A percentile compares a stretch with the other conserved stretches of the same genome.
Conservation (phyloP, 2,888 invertebrate species). For the Lamellibrachia columna region DNA sequence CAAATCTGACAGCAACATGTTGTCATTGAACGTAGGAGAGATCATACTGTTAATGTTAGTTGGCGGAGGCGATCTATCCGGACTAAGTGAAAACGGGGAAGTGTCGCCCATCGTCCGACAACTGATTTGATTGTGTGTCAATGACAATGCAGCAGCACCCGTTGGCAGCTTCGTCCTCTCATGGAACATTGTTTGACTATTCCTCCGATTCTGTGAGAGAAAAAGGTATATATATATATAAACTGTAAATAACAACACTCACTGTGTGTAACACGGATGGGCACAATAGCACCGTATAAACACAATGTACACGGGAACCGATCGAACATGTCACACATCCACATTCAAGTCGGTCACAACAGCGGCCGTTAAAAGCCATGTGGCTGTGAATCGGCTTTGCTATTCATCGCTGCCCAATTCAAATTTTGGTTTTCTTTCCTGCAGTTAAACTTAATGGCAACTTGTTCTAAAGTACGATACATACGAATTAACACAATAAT, state of each 20-base stretch:
- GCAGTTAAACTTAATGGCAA: not conserved
- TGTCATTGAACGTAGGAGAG: not conserved
- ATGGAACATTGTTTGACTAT: not conserved
- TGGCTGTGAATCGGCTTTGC: not conserved
- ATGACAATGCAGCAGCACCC: not conserved
- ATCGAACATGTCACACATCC: not conserved
- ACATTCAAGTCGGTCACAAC: not conserved
- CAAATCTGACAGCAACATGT: not conserved
- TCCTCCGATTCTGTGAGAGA: slow-evolving; percentile 6
- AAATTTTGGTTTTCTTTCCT: not conserved
- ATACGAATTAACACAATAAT: not conserved
- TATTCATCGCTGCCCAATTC: not conserved
- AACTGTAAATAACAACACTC: not conserved
- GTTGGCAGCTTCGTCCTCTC: slow-evolving; percentile 1
- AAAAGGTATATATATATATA: not conserved
- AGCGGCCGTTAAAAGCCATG: slow-evolving; percentile 6
- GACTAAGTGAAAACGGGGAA: not conserved
- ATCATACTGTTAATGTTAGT: slow-evolving; percentile 2
- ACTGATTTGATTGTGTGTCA: slow-evolving; percentile 1
- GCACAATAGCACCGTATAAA: not conserved
- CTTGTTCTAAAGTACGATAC: not conserved
- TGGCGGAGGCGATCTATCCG: not conserved
- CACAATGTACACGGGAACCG: not conserved
- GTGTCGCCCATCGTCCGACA: not conserved
- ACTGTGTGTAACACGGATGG: not conserved